These are phyloP conservation scores for Myxocyprinus asiaticus DNA, from an alignment of 2,113 vertebrate species.

Conservation along the genomic window DNA sequence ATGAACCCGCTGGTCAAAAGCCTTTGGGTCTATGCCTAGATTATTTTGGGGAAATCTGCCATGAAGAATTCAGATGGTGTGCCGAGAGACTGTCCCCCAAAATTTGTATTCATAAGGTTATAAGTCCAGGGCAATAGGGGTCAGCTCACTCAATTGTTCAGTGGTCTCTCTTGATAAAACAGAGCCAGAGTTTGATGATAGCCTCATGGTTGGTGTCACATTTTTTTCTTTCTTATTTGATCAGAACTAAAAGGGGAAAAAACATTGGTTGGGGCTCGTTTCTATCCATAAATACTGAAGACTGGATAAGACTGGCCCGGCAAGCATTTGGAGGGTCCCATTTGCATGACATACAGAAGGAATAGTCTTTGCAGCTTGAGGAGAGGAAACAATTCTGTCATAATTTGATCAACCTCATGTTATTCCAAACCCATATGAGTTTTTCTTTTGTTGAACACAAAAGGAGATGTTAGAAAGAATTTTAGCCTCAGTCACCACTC, in stretches of 20 bases:
- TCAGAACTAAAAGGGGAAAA: slow-evolving; percentile 39
- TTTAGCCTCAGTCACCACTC: too few relatives aligned
- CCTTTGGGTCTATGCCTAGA: slow-evolving; percentile 16
- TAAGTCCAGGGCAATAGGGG: slow-evolving; percentile 44
- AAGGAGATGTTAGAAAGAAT: too few relatives aligned
- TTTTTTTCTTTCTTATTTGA: slow-evolving; percentile 37
- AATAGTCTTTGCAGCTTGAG: slow-evolving; percentile 33
- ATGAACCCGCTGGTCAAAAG: slow-evolving; percentile 11
- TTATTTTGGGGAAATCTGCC: neutral
- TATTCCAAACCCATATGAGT: too few relatives aligned
- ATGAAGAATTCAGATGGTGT: slow-evolving; percentile 28
- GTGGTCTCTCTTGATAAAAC: slow-evolving; percentile 55
- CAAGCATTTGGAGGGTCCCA: slow-evolving; percentile 40
- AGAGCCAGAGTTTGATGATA: slow-evolving; percentile 41
- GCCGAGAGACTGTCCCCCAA: slow-evolving; percentile 22
- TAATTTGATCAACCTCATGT: too few relatives aligned
- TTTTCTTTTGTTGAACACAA: too few relatives aligned
- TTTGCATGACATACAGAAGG: slow-evolving; percentile 53
- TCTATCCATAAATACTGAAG: slow-evolving; percentile 53
- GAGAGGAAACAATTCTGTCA: slow-evolving; percentile 23
- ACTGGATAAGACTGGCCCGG: slow-evolving; percentile 39
- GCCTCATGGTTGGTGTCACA: slow-evolving; percentile 43
- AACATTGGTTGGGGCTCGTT: slow-evolving; percentile 26
- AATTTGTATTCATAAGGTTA: slow-evolving; percentile 55
- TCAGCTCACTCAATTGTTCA: slow-evolving; percentile 50